A percentile compares a stretch with the other conserved stretches of the same genome.
These are phyloP conservation scores for Melanotus villosus DNA, from an alignment of 2,888 invertebrate genomes.

Conservation along the genomic window DNA sequence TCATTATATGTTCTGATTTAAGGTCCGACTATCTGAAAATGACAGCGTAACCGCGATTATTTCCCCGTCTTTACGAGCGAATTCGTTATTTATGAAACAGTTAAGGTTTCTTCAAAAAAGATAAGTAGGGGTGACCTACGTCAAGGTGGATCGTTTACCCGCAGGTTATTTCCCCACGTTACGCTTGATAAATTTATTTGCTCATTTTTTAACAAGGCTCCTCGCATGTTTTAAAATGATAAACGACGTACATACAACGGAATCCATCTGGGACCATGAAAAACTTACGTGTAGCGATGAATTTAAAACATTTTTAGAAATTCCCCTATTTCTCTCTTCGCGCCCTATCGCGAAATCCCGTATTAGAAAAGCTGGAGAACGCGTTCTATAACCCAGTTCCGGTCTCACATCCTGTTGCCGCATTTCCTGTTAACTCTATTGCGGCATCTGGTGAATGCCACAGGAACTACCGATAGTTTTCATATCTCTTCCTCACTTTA, in stretches of 20 bases:
- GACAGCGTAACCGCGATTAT: constrained; percentile 20
- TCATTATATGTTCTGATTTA: constrained; percentile 15
- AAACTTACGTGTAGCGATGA: constrained; percentile 1
- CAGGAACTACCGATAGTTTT: constrained; percentile 19
- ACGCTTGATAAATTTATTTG: constrained; percentile 22
- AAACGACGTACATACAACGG: constrained; percentile 15
- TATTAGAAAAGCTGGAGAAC: constrained; percentile 17
- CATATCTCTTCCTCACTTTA: not conserved
- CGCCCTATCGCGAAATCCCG: constrained; percentile 25
- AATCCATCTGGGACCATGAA: constrained; percentile 23
- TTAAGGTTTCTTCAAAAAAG: not conserved
- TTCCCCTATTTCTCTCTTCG: constrained; percentile 4
- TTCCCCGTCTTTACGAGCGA: constrained; percentile 11
- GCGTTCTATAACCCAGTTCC: constrained; percentile 24
- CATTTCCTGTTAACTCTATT: constrained; percentile 25
- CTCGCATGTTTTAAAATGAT: constrained; percentile 30
- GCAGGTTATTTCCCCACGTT: constrained; percentile 18
- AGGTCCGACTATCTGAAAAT: constrained; percentile 21
- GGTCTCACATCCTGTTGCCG: constrained; percentile 25
- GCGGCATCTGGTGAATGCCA: constrained; percentile 22
- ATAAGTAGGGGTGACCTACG: not conserved
- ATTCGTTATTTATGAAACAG: constrained; percentile 29
- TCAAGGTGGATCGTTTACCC: constrained; percentile 22
- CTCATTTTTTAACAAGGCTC: constrained; percentile 19
- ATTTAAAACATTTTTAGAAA: constrained; percentile 11